Conservation (phyloP, 2,888 invertebrate genomes). For the Pharmacophagus antenor region DNA sequence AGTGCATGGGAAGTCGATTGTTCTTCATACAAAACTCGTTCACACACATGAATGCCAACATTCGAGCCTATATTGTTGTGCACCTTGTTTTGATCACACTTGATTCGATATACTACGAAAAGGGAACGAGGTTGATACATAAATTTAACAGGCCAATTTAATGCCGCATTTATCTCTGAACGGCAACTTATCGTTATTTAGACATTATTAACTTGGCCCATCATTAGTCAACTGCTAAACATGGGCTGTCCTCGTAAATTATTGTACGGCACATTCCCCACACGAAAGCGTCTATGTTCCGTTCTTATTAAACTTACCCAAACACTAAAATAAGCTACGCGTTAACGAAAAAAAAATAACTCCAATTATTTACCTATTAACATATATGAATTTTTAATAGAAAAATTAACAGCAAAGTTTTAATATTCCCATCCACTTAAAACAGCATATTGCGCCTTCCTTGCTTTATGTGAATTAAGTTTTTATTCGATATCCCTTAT, state of each 20-base stretch:
- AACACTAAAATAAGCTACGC: neutral
- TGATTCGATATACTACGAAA: conserved; percentile 46
- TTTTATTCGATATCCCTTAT: neutral
- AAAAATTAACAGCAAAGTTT: neutral
- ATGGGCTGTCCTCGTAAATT: neutral
- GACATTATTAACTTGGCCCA: conserved; percentile 2
- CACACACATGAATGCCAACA: conserved; percentile 70
- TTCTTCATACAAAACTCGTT: conserved; percentile 55
- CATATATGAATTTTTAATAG: too few relatives aligned
- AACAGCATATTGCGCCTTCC: neutral
- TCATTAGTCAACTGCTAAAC: neutral
- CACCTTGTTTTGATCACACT: conserved; percentile 54
- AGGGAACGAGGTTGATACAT: conserved; percentile 20
- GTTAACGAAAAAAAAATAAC: neutral
- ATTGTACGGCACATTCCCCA: neutral
- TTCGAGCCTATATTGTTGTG: conserved; percentile 51
- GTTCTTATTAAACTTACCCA: neutral
- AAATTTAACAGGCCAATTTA: conserved; percentile 16
- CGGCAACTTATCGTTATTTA: conserved; percentile 13
- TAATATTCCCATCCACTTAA: neutral
- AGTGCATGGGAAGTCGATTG: conserved; percentile 65
- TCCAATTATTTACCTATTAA: neutral
- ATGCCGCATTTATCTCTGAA: conserved; percentile 18
- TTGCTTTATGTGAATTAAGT: neutral
- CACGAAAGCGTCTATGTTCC: neutral